phyloP scores from a whole-genome alignment of 2,888 invertebrate species.

The Drosophila hamatofila region DNA sequence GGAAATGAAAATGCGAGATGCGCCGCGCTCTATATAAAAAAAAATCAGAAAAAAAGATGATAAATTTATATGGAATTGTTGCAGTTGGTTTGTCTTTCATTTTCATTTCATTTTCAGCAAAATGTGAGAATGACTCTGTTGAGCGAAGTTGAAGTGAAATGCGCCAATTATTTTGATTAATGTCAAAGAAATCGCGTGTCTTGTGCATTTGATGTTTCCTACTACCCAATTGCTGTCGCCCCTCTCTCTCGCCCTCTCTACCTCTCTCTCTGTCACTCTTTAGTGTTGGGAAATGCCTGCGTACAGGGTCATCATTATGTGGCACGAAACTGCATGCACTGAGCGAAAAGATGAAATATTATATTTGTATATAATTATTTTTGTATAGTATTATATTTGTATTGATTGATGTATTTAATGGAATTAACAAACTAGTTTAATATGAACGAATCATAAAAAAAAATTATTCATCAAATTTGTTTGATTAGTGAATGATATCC shows the following conservation, averaged over 20 bases:
- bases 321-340: constrained; percentile 56
- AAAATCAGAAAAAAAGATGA: constrained; percentile 66
- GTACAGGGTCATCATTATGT: constrained; percentile 63
- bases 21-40: constrained; percentile 13
- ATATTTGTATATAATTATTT: too few relatives aligned
- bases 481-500: background rate
- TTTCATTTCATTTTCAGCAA: constrained; percentile 32
- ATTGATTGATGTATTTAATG: background rate
- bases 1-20: constrained; percentile 33
- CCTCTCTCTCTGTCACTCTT: background rate
- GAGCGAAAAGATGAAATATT: background rate
- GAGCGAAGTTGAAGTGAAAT: constrained; percentile 75
- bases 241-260: background rate
- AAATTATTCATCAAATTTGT: too few relatives aligned
- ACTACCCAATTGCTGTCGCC: constrained; percentile 3
- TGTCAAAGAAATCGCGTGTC: constrained; percentile 81
- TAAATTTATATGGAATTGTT: constrained; percentile 81
- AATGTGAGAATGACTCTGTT: constrained; percentile 76
- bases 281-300: constrained; percentile 27
- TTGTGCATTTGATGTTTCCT: constrained; percentile 71
- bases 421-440: background rate
- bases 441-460: background rate
- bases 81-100: constrained; percentile 35
- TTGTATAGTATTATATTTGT: background rate
- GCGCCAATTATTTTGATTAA: constrained; percentile 81